Conservation (phyloP, 2,113 vertebrate species). For the Aspiorhynchus laticeps region DNA sequence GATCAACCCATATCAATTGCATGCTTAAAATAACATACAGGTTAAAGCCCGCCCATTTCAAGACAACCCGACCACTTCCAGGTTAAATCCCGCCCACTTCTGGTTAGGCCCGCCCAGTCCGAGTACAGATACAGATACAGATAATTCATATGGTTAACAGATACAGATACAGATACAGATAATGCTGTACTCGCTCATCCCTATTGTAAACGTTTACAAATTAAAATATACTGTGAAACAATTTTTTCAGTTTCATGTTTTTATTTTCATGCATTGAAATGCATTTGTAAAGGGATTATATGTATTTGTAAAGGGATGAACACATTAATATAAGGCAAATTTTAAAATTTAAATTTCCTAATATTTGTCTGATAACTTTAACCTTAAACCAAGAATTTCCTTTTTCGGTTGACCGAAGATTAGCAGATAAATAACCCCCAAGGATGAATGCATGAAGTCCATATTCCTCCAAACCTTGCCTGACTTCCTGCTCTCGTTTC, state of each 20-base stretch:
- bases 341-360: neutral
- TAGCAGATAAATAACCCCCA: neutral
- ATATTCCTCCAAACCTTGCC: neutral
- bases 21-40: no score
- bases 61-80: no score
- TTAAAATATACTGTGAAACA: neutral
- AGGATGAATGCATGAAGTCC: neutral
- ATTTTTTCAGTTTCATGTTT: neutral
- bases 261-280: neutral
- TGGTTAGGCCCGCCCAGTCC: no score
- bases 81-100: no score
- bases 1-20: no score
- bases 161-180: no score
- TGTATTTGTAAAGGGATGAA: neutral
- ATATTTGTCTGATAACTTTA: neutral
- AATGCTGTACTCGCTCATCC: no score
- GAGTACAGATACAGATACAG: no score
- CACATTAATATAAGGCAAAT: neutral
- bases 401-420: neutral
- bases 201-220: neutral
- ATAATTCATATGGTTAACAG: no score
- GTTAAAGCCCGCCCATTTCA: no score
- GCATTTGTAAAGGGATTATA: neutral
- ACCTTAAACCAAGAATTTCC: neutral
- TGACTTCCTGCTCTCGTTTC: neutral